phyloP scores from a whole-genome alignment of 2,888 invertebrate genomes.

The Lepas anatifera region DNA sequence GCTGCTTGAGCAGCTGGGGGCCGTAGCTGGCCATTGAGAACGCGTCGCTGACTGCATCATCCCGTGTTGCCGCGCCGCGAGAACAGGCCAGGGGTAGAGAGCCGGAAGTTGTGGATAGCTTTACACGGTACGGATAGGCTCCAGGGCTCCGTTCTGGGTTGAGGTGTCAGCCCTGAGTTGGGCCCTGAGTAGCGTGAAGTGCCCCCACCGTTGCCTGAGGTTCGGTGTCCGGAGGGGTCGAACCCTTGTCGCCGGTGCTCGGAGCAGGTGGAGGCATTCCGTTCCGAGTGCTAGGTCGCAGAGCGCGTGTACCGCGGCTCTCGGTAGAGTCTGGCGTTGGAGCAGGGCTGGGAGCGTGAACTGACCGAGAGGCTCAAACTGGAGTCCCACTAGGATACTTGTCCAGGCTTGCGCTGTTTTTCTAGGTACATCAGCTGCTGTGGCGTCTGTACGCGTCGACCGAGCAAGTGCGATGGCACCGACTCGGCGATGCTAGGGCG shows the following conservation, averaged over 20 bases:
- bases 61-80: conserved; percentile 41
- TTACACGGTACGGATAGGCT: background rate
- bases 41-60: conserved; percentile 70
- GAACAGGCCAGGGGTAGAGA: conserved; percentile 64
- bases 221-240: too few relatives aligned
- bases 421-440: too few relatives aligned
- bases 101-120: conserved; percentile 73
- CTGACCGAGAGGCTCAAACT: too few relatives aligned
- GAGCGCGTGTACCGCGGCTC: too few relatives aligned
- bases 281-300: too few relatives aligned
- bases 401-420: too few relatives aligned
- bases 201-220: background rate
- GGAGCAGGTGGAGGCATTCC: background rate
- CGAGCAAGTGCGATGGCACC: too few relatives aligned
- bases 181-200: conserved; percentile 4
- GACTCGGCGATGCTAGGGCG: too few relatives aligned
- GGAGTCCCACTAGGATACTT: too few relatives aligned
- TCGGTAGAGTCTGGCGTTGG: too few relatives aligned
- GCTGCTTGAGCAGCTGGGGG: conserved; percentile 92
- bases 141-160: conserved; percentile 59
- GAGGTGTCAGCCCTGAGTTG: conserved; percentile 59
- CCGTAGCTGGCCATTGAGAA: conserved; percentile 69
- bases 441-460: too few relatives aligned
- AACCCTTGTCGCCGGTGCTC: background rate
- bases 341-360: too few relatives aligned